These are phyloP conservation scores for Solea senegalensis DNA, from an alignment of 2,113 vertebrate species.

Conservation along the genomic window DNA sequence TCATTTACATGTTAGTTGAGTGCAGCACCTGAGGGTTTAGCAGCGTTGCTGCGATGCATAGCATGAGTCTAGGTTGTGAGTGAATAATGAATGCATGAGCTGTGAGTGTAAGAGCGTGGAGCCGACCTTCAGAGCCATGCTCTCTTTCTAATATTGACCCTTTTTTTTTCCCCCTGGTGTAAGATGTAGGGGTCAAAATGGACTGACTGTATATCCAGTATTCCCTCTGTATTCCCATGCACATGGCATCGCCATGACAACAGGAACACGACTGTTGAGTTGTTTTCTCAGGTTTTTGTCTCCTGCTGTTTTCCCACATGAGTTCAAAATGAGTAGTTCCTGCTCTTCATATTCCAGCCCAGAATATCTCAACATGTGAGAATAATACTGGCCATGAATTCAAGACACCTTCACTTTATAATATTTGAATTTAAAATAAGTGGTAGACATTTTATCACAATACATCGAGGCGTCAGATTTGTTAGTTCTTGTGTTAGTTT, in stretches of 20 bases:
- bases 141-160: slow-evolving; percentile 28
- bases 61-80: slow-evolving; percentile 1
- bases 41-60: not conserved
- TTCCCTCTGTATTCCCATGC: slow-evolving; percentile 10
- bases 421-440: not conserved
- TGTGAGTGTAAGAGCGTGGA: slow-evolving; percentile 17
- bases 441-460: too few relatives aligned
- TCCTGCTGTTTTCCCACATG: slow-evolving; percentile 21
- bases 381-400: not conserved
- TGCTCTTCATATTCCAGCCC: slow-evolving; percentile 12
- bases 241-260: slow-evolving; percentile 61
- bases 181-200: slow-evolving; percentile 6
- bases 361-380: slow-evolving; percentile 1
- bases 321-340: not conserved
- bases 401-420: not conserved
- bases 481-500: too few relatives aligned
- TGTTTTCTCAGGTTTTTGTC: not conserved
- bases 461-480: too few relatives aligned
- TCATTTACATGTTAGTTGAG: too few relatives aligned
- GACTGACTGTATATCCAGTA: not conserved
- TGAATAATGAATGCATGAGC: slow-evolving; percentile 21
- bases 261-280: slow-evolving; percentile 22
- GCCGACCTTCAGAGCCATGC: slow-evolving; percentile 36
- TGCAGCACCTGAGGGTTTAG: too few relatives aligned
- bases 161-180: slow-evolving; percentile 26